These are phyloP conservation scores for Octonoba sinensis DNA, from an alignment of 2,888 invertebrate species.

Conservation along the genomic window DNA sequence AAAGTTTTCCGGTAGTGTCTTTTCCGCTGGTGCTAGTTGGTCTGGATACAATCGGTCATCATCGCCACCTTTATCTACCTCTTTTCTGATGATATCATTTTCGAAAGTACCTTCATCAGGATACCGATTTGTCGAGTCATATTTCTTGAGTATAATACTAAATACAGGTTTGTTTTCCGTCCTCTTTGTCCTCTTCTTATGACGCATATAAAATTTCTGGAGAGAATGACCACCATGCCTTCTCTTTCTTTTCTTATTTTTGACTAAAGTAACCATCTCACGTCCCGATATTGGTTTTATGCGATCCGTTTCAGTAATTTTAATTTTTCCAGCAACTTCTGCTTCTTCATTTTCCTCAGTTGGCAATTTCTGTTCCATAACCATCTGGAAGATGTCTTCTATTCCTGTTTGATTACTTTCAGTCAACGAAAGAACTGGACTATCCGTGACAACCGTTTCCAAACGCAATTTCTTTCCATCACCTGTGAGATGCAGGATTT, in stretches of 20 bases:
- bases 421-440: background rate
- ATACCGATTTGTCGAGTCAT: too few species aligned
- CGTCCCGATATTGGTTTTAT: conserved; percentile 2
- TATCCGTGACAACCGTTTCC: conserved; percentile 5
- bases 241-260: background rate
- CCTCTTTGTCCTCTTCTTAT: too few species aligned
- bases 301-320: conserved; percentile 26
- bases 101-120: too few species aligned
- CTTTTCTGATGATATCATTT: too few species aligned
- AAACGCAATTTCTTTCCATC: conserved; percentile 6
- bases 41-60: too few species aligned
- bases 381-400: conserved; percentile 41
- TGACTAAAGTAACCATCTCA: background rate
- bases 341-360: background rate
- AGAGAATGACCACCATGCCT: too few species aligned
- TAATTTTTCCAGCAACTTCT: conserved; percentile 1
- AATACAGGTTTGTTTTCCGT: too few species aligned
- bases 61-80: too few species aligned
- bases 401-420: background rate
- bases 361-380: conserved; percentile 19
- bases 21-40: too few species aligned
- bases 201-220: too few species aligned
- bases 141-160: too few species aligned
- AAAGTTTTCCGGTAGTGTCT: too few species aligned
- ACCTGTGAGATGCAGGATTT: conserved; percentile 23